Base-by-base conservation (phyloP, 2,797 vertebrate genomes). In the Cossypha polioptera region DNA sequence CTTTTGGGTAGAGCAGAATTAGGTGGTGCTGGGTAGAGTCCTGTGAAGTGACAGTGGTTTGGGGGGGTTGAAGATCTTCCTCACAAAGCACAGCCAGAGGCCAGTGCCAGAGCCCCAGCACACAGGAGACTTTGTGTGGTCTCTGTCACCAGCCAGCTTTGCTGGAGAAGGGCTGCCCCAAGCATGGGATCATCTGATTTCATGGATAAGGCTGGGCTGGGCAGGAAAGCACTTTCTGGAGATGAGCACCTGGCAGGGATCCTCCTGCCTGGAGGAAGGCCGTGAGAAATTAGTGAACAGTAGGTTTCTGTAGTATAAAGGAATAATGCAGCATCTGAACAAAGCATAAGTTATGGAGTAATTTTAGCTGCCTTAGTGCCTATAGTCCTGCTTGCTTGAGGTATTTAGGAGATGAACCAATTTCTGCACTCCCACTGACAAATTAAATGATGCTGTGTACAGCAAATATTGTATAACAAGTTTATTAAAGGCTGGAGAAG, bases 391-490 rank as follows among this genome's bases (percentile, higher is more conserved):
- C 29, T 68, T 91, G 55, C 40, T 48, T 75, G 54, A 81, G 40
- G 28, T 73, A 21, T 81, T 88, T 82, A 54, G 43, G 43, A 50
- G 69, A 47, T 50, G 47, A 83, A 61, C 28, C 9, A 65, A 75
- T 83, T 71, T 75, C 81, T 93, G 50, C 35, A 48, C 47, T 88
- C 78, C 62, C 54, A 75, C 85, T 72, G 76, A 68, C 59, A 86
- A 81, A 91, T 62, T 83, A 88, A 76, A 79, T 31, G n/a, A 47
- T 92, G 57, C 40, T 86, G 16, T 66, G 58, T 74, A 58, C 51
- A 90, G 31, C 40, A 88, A 91, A 88, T 81, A 89, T 43, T 66
- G 36, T 85, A 69, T 87, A 96, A 93, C 47, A 88, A 84, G 50
- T 35, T 90, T 94, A 48, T 90, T 86, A 90, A 89, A 90, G 45